These are phyloP conservation scores for Xestobium rufovillosum DNA, from an alignment of 2,888 invertebrate species.

Conservation along the genomic window DNA sequence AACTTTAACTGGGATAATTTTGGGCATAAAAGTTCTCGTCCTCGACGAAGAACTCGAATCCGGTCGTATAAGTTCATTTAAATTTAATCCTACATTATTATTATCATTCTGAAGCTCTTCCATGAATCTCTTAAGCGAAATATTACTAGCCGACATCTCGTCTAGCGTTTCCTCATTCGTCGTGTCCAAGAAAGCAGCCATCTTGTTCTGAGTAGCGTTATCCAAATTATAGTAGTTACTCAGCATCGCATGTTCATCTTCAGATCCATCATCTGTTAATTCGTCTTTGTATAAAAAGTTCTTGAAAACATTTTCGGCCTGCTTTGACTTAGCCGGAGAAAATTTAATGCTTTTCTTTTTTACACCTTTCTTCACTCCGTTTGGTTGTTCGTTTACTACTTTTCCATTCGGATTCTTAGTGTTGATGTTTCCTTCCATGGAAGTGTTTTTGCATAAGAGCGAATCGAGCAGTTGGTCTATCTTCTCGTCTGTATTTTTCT, in stretches of 20 bases:
- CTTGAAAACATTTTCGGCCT: constrained; percentile 32
- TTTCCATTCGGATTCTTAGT: neutral
- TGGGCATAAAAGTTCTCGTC: no score
- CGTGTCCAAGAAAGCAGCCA: neutral
- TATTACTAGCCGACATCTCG: constrained; percentile 29
- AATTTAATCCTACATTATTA: neutral
- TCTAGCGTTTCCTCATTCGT: constrained; percentile 13
- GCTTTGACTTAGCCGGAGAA: no score
- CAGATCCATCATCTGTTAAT: constrained; percentile 21
- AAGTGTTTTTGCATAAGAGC: neutral
- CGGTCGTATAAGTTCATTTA: no score
- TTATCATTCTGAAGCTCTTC: constrained; percentile 28
- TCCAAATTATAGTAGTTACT: constrained; percentile 4
- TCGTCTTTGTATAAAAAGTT: constrained; percentile 28
- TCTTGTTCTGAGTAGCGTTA: constrained; percentile 13
- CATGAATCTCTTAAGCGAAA: constrained; percentile 35
- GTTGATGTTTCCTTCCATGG: neutral
- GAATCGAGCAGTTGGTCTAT: constrained; percentile 7
- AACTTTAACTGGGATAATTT: no score
- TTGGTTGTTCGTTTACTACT: constrained; percentile 3
- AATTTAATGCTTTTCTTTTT: constrained; percentile 8
- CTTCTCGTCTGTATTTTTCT: constrained; percentile 8
- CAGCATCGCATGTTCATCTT: constrained; percentile 11
- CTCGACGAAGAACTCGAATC: no score
- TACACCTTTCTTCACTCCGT: constrained; percentile 11